phyloP scores from a whole-genome alignment of 1,140 invertebrate genomes.

The Drosophila grimshawi region DNA sequence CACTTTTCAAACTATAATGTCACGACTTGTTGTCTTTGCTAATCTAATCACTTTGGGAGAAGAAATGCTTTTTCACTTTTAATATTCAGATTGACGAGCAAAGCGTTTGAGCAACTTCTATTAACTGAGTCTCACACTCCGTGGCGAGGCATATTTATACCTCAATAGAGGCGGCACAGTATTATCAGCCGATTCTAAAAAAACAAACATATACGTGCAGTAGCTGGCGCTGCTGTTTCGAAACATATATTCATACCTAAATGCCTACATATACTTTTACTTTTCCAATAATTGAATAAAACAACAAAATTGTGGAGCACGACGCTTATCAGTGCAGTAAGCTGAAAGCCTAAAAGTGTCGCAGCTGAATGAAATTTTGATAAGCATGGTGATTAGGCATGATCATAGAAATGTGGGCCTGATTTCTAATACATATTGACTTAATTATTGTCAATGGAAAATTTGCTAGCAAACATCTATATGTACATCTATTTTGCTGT shows the following conservation, averaged over 20 bases:
- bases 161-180: conserved; percentile 22
- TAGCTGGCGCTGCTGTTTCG: conserved; percentile 14
- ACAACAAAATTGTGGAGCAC: conserved; percentile 29
- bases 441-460: conserved; percentile 18
- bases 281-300: conserved; percentile 51
- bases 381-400: conserved; percentile 42
- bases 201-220: conserved; percentile 6
- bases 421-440: conserved; percentile 5
- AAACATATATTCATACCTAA: conserved; percentile 14
- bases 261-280: conserved; percentile 51
- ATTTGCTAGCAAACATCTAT: conserved; percentile 5
- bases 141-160: conserved; percentile 59
- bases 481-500: not conserved
- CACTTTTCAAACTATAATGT: conserved; percentile 15
- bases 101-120: conserved; percentile 37
- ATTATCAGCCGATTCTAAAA: conserved; percentile 66
- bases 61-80: conserved; percentile 24
- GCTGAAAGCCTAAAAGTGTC: not conserved
- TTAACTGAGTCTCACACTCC: conserved; percentile 52
- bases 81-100: conserved; percentile 6
- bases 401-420: conserved; percentile 31
- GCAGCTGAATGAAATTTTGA: conserved; percentile 25
- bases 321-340: conserved; percentile 19
- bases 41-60: not conserved
- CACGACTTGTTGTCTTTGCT: not conserved